Evolutionary conservation across 1,140 invertebrate genomes (phyloP).

Genomic region (Lerema accius): DNA sequence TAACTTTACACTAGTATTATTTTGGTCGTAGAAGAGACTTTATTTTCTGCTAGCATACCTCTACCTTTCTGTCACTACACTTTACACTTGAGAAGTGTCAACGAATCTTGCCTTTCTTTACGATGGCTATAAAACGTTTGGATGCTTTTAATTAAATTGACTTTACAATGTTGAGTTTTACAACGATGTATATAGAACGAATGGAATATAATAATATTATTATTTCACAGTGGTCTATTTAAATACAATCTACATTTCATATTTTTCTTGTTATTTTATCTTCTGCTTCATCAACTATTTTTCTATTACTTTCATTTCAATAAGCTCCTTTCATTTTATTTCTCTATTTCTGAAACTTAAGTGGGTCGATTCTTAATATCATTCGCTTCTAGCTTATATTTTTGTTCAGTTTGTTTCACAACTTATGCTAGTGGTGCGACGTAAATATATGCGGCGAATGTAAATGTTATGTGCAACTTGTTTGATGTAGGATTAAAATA

Average conservation of each 20-base stretch:
- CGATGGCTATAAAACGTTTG: constrained; percentile 12
- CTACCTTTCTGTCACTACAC: constrained; percentile 4
- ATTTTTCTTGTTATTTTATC: too few relatives aligned
- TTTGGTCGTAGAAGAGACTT: background rate
- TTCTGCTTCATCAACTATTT: background rate
- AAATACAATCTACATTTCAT: constrained; percentile 2
- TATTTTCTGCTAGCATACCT: background rate
- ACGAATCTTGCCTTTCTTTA: constrained; percentile 13
- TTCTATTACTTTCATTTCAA: background rate
- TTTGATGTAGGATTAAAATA: constrained; percentile 1
- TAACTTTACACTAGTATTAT: background rate
- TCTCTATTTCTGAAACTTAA: background rate
- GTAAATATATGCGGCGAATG: background rate
- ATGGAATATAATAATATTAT: too few relatives aligned
- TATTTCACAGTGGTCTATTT: too few relatives aligned
- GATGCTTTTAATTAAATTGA: constrained; percentile 20
- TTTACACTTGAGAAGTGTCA: constrained; percentile 12
- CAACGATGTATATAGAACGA: background rate
- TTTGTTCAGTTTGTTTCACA: background rate
- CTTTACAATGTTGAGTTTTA: constrained; percentile 10
- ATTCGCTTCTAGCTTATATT: constrained; percentile 5
- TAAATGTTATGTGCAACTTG: background rate
- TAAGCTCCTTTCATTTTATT: background rate
- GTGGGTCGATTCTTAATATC: constrained; percentile 18
- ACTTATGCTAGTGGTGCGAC: background rate